A percentile compares a stretch with the other conserved stretches of the same genome.
Evolutionary conservation across 2,888 invertebrate genomes (phyloP).

Genomic region (Thelaira solivaga): DNA sequence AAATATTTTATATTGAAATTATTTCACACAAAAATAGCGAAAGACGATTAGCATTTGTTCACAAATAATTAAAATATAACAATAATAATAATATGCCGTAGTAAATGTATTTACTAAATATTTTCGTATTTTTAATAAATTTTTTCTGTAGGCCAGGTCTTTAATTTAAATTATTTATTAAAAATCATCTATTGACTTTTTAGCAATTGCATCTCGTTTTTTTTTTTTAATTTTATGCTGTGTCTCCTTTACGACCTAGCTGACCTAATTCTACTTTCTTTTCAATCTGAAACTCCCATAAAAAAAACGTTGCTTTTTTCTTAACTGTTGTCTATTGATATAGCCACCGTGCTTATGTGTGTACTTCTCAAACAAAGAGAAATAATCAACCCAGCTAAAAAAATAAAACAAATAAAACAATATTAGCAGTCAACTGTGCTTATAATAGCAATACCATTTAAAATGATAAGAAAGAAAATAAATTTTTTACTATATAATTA

Average conservation of each 20-base stretch:
- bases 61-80: too few relatives aligned
- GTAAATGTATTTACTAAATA: too few relatives aligned
- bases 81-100: too few relatives aligned
- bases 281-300: slow-evolving; percentile 5
- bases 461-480: slow-evolving; percentile 12
- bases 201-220: background rate
- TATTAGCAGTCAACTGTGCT: slow-evolving; percentile 2
- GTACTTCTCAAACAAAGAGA: background rate
- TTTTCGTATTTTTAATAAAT: too few relatives aligned
- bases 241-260: background rate
- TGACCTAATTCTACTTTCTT: slow-evolving; percentile 14
- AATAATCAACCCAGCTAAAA: background rate
- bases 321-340: slow-evolving; percentile 3
- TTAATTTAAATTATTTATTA: too few relatives aligned
- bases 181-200: too few relatives aligned
- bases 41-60: too few relatives aligned
- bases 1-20: too few relatives aligned
- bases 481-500: slow-evolving; percentile 16
- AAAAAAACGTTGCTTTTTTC: slow-evolving; percentile 1
- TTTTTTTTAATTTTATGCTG: background rate
- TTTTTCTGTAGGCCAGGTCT: too few relatives aligned
- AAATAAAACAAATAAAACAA: slow-evolving; percentile 15
- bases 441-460: background rate
- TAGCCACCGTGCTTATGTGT: slow-evolving; percentile 12
- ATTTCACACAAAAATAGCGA: too few relatives aligned